Evolutionary conservation across 2,888 invertebrate species (phyloP).

Genomic region (Chydorus sphaericus): DNA sequence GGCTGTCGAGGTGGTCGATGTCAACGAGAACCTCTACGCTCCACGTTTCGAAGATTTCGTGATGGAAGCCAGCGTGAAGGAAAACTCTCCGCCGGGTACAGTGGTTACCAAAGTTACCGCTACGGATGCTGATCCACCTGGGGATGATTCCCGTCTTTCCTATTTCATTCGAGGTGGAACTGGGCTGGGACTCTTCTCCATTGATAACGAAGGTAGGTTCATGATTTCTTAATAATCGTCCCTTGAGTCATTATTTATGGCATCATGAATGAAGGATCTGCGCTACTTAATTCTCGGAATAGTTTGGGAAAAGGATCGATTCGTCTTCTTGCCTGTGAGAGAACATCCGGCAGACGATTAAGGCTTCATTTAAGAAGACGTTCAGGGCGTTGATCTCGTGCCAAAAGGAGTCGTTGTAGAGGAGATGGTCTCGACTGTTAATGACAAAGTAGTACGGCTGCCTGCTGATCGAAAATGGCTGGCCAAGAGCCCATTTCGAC

Average conservation of each 20-base stretch:
- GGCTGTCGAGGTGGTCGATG: constrained; percentile 71
- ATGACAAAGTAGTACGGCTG: no score
- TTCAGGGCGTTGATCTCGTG: no score
- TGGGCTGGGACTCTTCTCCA: constrained; percentile 80
- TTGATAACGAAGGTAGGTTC: constrained; percentile 70
- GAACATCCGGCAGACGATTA: no score
- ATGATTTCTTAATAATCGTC: not conserved
- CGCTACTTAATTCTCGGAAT: no score
- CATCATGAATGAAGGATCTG: no score
- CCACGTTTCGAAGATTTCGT: constrained; percentile 73
- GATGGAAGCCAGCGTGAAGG: constrained; percentile 53
- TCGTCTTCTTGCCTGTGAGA: no score
- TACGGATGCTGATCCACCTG: constrained; percentile 60
- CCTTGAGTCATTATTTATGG: not conserved
- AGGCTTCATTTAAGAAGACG: no score
- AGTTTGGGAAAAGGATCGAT: no score
- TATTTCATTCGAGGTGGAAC: constrained; percentile 79
- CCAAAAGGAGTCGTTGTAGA: no score
- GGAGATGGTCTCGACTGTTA: no score
- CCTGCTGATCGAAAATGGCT: no score
- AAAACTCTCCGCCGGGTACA: constrained; percentile 64
- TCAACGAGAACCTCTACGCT: constrained; percentile 78
- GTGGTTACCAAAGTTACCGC: constrained; percentile 63
- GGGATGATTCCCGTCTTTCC: constrained; percentile 62
- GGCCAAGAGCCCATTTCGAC: no score